Base-by-base conservation (phyloP, 2,888 invertebrate species). In the Thera obeliscata region DNA sequence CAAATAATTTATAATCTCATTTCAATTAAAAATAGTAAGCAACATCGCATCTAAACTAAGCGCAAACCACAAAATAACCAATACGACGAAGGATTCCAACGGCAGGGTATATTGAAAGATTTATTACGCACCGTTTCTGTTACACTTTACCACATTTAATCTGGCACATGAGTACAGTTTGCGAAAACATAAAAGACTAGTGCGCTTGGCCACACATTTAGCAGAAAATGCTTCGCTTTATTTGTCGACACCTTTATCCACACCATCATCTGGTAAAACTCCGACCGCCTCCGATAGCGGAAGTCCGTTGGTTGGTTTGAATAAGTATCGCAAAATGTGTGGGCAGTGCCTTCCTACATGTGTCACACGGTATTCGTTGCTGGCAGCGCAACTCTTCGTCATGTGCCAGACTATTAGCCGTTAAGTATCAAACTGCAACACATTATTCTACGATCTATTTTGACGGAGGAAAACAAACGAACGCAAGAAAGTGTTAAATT, bases 31-130 rank as follows among this genome's bases (percentile, higher is more conserved):
- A 65, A 65, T 41, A 58, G 38, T 61, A 62, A 71, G 69, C 61
- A 68, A 74, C 65, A 72, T 59, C 64, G 56, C 36, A 58, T 62
- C 64, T 67, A 67, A 67, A 67, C 71, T 65, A 46, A 57, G 56
- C 49, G 43, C 61, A 64, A 70, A 66, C 67, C 66, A 70, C 52
- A 66, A 69, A 63, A 66, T 48, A 69, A 63, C 50, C 52, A 64
- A 66, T 48, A 33, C 38, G n/a, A 57, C 59, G 48, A 57, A 56
- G 54, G 64, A 75, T 69, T 74, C 71, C 70, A 69, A 71, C 71
- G 70, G 60, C 61, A 65, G 69, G 62, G 69, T 72, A 62, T 72
- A 75, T 69, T 75, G 74, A 75, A 73, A 74, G 75, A 75, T 75
- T 75, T 75, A 75, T 74, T 64, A 70, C 68, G 64, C 46, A 67